phyloP scores from a whole-genome alignment of 1,140 invertebrate genomes.

The Pectinophora gossypiella region DNA sequence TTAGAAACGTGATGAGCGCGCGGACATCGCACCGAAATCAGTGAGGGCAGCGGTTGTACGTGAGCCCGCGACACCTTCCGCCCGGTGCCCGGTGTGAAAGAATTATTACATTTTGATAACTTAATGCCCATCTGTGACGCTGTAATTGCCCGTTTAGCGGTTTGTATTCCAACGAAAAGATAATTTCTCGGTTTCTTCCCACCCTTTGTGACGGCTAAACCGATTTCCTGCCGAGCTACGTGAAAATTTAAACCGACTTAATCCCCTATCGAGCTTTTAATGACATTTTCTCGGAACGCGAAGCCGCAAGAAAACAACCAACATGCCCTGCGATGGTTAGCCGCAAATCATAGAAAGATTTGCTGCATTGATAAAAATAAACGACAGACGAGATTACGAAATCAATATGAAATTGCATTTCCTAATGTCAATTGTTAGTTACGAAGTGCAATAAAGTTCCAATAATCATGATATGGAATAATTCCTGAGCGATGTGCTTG shows the following conservation, averaged over 20 bases:
- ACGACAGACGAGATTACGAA: conserved; percentile 64
- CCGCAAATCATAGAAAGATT: conserved; percentile 74
- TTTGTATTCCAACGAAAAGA: conserved; percentile 60
- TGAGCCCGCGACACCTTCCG: conserved; percentile 64
- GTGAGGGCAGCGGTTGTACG: conserved; percentile 43
- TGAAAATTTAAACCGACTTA: conserved; percentile 64
- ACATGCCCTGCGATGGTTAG: conserved; percentile 53
- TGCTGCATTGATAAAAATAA: conserved; percentile 73
- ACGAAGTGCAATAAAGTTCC: conserved; percentile 74
- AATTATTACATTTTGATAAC: conserved; percentile 70
- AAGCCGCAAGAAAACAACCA: conserved; percentile 62
- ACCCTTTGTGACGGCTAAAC: conserved; percentile 66
- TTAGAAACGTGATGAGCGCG: conserved; percentile 67
- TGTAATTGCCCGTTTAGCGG: conserved; percentile 71
- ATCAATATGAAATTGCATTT: conserved; percentile 75
- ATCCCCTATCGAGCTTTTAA: conserved; percentile 68
- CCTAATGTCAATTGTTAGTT: conserved; percentile 76
- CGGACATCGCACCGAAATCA: conserved; percentile 45
- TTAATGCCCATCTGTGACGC: conserved; percentile 63
- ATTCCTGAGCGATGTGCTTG: conserved; percentile 64
- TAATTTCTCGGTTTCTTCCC: conserved; percentile 71
- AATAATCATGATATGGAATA: conserved; percentile 75
- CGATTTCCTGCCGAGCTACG: conserved; percentile 67
- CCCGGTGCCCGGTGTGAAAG: conserved; percentile 67
- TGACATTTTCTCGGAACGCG: conserved; percentile 59